Conservation (phyloP, 2,797 vertebrate genomes). For the Selene dorsalis region DNA sequence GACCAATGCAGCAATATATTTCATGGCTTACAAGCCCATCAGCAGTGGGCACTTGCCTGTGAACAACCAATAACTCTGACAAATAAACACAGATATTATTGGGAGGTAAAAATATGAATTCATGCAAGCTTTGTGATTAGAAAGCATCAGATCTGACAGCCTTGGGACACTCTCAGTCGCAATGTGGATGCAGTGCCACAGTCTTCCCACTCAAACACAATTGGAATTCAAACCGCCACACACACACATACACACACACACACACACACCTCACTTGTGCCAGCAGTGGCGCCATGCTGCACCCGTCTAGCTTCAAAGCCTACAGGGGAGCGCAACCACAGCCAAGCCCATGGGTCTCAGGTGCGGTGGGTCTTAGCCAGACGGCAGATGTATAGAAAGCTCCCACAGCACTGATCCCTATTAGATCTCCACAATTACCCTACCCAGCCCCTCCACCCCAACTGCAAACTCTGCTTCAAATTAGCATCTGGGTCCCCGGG, state of each 20-base stretch:
- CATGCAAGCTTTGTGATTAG: constrained; percentile 7
- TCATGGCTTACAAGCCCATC: neutral
- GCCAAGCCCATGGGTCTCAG: constrained; percentile 77
- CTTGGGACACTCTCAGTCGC: constrained; percentile 14
- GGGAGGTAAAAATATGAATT: constrained; percentile 7
- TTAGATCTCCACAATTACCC: constrained; percentile 79
- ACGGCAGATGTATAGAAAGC: constrained; percentile 80
- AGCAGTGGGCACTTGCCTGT: neutral
- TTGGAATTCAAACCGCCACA: constrained; percentile 55
- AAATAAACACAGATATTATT: neutral
- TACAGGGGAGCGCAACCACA: constrained; percentile 61
- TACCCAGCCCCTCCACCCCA: constrained; percentile 3
- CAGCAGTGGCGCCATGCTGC: constrained; percentile 68
- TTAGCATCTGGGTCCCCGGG: constrained; percentile 77
- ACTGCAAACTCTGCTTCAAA: constrained; percentile 78
- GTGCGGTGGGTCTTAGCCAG: constrained; percentile 77
- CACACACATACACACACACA: constrained; percentile 44
- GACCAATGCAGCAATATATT: neutral
- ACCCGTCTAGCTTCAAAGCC: constrained; percentile 67
- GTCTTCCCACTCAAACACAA: constrained; percentile 36
- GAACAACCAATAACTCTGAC: neutral
- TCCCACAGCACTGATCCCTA: constrained; percentile 81
- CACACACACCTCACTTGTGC: constrained; percentile 42
- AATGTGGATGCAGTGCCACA: constrained; percentile 17
- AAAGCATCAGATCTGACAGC: neutral